phyloP scores from a whole-genome alignment of 2,888 invertebrate genomes.

The Drosophila subquinaria region DNA sequence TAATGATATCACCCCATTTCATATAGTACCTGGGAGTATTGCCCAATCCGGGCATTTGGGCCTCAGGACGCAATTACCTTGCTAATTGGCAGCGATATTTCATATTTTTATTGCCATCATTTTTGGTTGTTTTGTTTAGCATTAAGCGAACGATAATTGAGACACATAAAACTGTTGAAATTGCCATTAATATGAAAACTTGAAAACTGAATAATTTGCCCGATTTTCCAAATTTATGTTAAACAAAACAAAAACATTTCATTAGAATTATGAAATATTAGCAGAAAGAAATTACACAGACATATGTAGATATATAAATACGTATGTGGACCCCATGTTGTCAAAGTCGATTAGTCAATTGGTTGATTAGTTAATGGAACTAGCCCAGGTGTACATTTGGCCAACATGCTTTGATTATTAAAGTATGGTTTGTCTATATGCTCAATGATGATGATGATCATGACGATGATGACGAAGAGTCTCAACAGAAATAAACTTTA shows the following conservation, averaged over 20 bases:
- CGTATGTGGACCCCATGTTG: constrained; percentile 62
- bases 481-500: constrained; percentile 76
- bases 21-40: neutral
- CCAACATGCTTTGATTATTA: constrained; percentile 43
- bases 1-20: constrained; percentile 28
- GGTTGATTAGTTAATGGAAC: constrained; percentile 31
- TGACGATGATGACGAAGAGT: constrained; percentile 1
- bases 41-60: neutral
- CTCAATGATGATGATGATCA: neutral
- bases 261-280: constrained; percentile 52
- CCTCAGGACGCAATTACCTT: constrained; percentile 27
- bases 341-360: constrained; percentile 60
- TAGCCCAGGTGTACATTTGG: constrained; percentile 22
- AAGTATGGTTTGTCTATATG: constrained; percentile 47
- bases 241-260: constrained; percentile 51
- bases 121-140: constrained; percentile 44
- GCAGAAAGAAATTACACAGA: constrained; percentile 14
- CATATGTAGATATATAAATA: neutral
- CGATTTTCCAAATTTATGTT: constrained; percentile 41
- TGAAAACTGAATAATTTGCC: constrained; percentile 28
- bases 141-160: constrained; percentile 65
- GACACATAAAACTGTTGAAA: constrained; percentile 63
- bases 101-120: constrained; percentile 61
- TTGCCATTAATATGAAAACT: constrained; percentile 41
- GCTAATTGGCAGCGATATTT: constrained; percentile 55